Conservation (phyloP, 2,113 vertebrate genomes). For the Garra rufa region DNA sequence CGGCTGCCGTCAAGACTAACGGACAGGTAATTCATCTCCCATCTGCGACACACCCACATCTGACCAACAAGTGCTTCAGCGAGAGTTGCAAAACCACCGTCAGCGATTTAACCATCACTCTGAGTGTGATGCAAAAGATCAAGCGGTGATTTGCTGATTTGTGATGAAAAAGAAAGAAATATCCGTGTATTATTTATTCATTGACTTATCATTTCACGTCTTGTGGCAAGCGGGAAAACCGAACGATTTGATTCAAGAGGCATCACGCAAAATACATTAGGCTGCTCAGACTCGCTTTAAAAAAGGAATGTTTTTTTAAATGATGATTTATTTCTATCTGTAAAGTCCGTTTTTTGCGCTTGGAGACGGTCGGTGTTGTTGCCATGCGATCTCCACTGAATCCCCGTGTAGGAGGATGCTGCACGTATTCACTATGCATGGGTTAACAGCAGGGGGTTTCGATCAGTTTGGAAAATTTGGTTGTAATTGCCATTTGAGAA, state of each 20-base stretch:
- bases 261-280: neutral
- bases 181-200: neutral
- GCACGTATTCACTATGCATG: conserved; percentile 16
- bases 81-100: conserved; percentile 6
- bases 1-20: conserved; percentile 85
- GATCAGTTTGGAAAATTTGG: neutral
- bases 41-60: conserved; percentile 61
- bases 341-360: neutral
- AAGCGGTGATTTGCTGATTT: neutral
- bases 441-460: conserved; percentile 18
- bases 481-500: neutral
- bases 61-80: conserved; percentile 37
- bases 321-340: neutral
- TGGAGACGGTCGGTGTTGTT: conserved; percentile 29
- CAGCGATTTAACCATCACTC: neutral
- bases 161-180: neutral
- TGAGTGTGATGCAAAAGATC: neutral
- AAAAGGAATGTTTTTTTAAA: no score
- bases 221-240: neutral
- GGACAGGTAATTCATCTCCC: conserved; percentile 81
- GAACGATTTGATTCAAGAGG: neutral
- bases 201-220: neutral
- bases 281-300: no score
- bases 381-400: conserved; percentile 17
- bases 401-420: conserved; percentile 42